A percentile compares a stretch with the other conserved stretches of the same genome.
Evolutionary conservation across 1,140 invertebrate species (phyloP).

Genomic region (Drosophila mayri): DNA sequence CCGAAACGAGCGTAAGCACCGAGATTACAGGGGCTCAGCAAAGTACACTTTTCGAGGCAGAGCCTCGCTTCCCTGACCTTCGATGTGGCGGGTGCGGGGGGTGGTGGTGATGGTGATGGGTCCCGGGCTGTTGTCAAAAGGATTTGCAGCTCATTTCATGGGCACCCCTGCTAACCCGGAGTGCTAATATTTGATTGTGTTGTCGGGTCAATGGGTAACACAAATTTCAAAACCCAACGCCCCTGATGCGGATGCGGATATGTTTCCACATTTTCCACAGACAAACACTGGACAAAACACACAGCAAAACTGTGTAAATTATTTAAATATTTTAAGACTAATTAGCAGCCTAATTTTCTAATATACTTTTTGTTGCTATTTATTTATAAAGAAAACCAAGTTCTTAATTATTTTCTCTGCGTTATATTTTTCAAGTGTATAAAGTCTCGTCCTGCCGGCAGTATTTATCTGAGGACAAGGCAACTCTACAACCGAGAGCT

Average conservation of each 20-base stretch:
- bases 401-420: background rate
- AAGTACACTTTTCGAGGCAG: conserved; percentile 50
- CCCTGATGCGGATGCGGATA: conserved; percentile 1
- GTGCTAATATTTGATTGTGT: conserved; percentile 81
- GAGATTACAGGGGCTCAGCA: conserved; percentile 73
- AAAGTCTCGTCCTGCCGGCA: background rate
- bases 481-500: background rate
- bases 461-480: background rate
- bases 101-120: background rate
- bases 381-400: background rate
- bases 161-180: conserved; percentile 57
- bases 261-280: conserved; percentile 12
- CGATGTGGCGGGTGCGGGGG: background rate
- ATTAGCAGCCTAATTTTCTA: too few relatives aligned
- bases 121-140: conserved; percentile 70
- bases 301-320: background rate
- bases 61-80: conserved; percentile 34
- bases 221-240: conserved; percentile 47
- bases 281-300: background rate
- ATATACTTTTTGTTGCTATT: too few relatives aligned
- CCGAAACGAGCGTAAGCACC: conserved; percentile 55
- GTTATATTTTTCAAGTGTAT: background rate
- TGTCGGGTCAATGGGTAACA: conserved; percentile 64
- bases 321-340: too few relatives aligned
- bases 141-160: conserved; percentile 82